These are phyloP conservation scores for Trematomus loennbergii DNA, from an alignment of 2,113 vertebrate species.

Conservation along the genomic window DNA sequence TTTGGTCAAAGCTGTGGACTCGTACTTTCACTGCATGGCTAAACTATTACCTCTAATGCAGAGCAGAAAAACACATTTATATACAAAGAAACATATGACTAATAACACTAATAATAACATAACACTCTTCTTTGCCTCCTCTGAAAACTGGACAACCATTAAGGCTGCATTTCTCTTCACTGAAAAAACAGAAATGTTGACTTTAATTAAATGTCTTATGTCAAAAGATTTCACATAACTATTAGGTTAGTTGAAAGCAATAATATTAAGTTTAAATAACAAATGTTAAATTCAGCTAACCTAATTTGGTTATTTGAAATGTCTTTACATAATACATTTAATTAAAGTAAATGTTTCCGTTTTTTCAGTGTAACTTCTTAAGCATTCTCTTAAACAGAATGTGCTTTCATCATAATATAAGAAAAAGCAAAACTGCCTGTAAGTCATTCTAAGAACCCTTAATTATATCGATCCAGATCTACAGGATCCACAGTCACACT, in stretches of 20 bases:
- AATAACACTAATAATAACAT: slow-evolving; percentile 1
- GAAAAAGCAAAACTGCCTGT: neutral
- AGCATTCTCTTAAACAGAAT: neutral
- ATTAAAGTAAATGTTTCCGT: too few relatives aligned
- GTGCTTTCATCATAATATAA: neutral
- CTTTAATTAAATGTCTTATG: too few relatives aligned
- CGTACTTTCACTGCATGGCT: neutral
- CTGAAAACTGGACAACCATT: neutral
- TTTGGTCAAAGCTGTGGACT: slow-evolving; percentile 35
- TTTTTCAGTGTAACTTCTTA: neutral
- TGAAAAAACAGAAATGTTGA: too few relatives aligned
- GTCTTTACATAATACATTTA: too few relatives aligned
- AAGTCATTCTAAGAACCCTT: neutral
- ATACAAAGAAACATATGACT: neutral
- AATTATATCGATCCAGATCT: slow-evolving; percentile 9
- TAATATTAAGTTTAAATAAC: too few relatives aligned
- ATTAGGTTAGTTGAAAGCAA: too few relatives aligned
- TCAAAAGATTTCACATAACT: too few relatives aligned
- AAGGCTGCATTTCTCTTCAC: neutral
- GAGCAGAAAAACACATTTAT: neutral
- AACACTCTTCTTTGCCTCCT: neutral
- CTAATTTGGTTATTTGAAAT: too few relatives aligned
- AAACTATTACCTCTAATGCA: neutral
- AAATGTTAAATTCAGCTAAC: too few relatives aligned
- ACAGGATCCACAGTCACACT: slow-evolving; percentile 31